phyloP scores from a whole-genome alignment of 2,797 vertebrate species.

The Pseudomugil tenellus region DNA sequence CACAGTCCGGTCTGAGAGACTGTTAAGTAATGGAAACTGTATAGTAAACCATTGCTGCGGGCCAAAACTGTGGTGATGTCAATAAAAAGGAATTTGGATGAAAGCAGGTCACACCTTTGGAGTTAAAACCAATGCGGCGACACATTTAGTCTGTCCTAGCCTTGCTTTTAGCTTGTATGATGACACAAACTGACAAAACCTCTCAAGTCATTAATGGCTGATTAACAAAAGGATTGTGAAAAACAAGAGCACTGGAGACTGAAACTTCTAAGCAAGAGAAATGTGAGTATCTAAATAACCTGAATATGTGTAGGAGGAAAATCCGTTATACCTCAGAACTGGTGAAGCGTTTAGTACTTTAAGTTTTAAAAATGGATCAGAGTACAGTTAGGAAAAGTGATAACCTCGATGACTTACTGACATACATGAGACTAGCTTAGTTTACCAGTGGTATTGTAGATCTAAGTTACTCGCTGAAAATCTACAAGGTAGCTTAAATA shows the following conservation, averaged over 20 bases:
- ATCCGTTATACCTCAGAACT: not conserved
- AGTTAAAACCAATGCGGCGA: conserved; percentile 55
- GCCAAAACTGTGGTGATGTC: conserved; percentile 47
- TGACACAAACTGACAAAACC: conserved; percentile 8
- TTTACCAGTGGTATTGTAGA: not conserved
- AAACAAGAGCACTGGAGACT: not conserved
- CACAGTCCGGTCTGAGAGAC: conserved; percentile 23
- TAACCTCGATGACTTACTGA: not conserved
- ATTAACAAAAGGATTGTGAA: not conserved
- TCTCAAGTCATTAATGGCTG: conserved; percentile 6
- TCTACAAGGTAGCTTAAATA: not conserved
- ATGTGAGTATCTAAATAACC: not conserved
- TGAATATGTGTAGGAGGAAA: not conserved
- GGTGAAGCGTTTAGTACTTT: not conserved
- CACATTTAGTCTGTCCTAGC: conserved; percentile 24
- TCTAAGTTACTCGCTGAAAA: not conserved
- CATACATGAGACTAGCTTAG: not conserved
- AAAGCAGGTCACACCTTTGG: conserved; percentile 71
- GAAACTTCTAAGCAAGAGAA: not conserved
- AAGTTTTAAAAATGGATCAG: too few species aligned
- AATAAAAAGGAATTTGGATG: conserved; percentile 54
- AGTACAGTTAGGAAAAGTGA: not conserved
- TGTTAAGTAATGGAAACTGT: conserved; percentile 39
- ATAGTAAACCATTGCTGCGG: conserved; percentile 33
- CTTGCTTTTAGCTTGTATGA: conserved; percentile 10